Evolutionary conservation across 2,797 vertebrate genomes (phyloP).

Genomic region (Zenarchopterus dispar): DNA sequence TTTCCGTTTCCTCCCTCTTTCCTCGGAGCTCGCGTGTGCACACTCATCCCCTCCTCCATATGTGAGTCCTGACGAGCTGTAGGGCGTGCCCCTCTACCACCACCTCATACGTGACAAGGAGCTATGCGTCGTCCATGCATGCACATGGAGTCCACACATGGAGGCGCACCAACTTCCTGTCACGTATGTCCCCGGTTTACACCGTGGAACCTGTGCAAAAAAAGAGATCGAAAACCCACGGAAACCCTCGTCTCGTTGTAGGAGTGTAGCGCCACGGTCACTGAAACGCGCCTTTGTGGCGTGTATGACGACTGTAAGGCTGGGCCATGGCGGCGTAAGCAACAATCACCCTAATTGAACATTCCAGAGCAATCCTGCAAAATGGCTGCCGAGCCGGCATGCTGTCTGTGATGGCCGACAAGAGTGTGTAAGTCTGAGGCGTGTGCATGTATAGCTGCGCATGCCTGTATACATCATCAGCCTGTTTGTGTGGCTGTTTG

Average conservation of each 20-base stretch:
- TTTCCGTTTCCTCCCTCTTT: constrained; percentile 51
- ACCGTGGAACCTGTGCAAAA: constrained; percentile 23
- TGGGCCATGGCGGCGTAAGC: constrained; percentile 37
- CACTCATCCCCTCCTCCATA: constrained; percentile 58
- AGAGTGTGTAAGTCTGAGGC: constrained; percentile 71
- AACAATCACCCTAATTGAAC: constrained; percentile 76
- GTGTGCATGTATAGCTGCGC: constrained; percentile 54
- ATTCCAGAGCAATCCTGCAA: constrained; percentile 76
- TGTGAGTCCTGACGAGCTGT: constrained; percentile 62
- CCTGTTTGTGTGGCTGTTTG: constrained; percentile 25
- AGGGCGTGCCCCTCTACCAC: constrained; percentile 67
- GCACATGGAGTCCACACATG: constrained; percentile 55
- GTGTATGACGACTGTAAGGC: constrained; percentile 13
- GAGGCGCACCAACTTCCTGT: constrained; percentile 50
- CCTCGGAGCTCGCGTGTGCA: constrained; percentile 47
- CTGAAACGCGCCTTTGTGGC: constrained; percentile 5
- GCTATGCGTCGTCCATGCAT: constrained; percentile 42
- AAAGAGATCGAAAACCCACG: constrained; percentile 11
- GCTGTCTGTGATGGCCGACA: constrained; percentile 79
- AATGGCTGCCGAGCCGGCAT: constrained; percentile 78
- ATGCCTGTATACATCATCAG: constrained; percentile 19
- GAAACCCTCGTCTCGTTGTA: neutral
- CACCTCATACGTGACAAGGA: constrained; percentile 45
- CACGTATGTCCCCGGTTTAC: constrained; percentile 41
- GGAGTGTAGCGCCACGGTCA: neutral